A percentile compares a stretch with the other conserved stretches of the same genome.
phyloP scores from a whole-genome alignment of 2,888 invertebrate species.

The Epirrita christyi region DNA sequence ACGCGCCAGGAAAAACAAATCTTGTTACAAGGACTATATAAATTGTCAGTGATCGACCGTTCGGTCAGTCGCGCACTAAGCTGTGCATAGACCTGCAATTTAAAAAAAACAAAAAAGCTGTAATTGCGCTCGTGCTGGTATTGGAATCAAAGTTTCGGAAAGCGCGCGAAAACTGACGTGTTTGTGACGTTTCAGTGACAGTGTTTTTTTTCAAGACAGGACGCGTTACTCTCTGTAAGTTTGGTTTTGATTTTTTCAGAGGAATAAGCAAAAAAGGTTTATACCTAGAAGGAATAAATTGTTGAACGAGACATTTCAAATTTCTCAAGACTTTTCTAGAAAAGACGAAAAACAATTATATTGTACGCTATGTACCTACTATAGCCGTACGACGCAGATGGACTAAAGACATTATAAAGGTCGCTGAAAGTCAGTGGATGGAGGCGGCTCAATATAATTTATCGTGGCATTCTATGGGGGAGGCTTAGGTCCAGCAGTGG shows the following conservation, averaged over 20 bases:
- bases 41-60: slow-evolving; percentile 54
- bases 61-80: slow-evolving; percentile 54
- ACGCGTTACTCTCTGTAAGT: slow-evolving; percentile 23
- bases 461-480: no score
- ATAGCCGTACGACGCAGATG: no score
- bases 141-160: slow-evolving; percentile 6
- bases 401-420: no score
- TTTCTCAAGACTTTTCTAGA: no score
- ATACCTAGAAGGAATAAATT: no score
- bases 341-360: no score
- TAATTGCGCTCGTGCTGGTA: not conserved
- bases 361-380: no score
- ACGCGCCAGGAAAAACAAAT: slow-evolving; percentile 37
- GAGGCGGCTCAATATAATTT: no score
- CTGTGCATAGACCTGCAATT: not conserved
- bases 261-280: no score
- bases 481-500: no score
- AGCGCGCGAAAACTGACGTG: slow-evolving; percentile 40
- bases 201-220: slow-evolving; percentile 10
- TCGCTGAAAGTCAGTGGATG: no score
- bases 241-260: not conserved
- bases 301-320: no score
- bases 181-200: slow-evolving; percentile 28
- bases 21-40: slow-evolving; percentile 60
- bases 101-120: not conserved